These are phyloP conservation scores for Melanerpes formicivorus DNA, from an alignment of 2,113 vertebrate genomes.

Conservation along the genomic window DNA sequence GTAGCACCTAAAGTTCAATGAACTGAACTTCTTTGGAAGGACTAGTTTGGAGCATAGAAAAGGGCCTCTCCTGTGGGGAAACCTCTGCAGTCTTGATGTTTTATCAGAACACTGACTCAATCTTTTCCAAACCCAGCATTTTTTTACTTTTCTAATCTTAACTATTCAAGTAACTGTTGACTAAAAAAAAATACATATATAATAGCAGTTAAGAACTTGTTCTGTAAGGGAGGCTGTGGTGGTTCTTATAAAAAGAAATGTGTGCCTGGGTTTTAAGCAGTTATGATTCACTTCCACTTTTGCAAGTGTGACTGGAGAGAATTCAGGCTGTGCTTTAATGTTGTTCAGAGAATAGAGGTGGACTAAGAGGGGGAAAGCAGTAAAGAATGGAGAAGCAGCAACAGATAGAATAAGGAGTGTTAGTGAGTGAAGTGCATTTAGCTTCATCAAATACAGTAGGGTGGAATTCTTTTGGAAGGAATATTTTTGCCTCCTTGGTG, in stretches of 20 bases:
- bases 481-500: not conserved
- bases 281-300: not conserved
- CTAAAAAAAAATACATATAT: not conserved
- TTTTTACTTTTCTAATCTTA: not conserved
- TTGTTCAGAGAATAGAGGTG: not conserved
- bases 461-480: not conserved
- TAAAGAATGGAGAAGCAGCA: not conserved
- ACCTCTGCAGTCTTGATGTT: not conserved
- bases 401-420: not conserved
- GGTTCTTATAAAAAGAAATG: not conserved
- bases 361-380: not conserved
- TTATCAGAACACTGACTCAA: not conserved
- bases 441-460: not conserved
- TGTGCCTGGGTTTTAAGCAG: not conserved
- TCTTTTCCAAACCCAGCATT: not conserved
- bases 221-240: not conserved
- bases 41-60: not conserved
- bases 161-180: not conserved
- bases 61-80: not conserved
- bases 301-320: not conserved
- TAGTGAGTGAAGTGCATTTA: not conserved
- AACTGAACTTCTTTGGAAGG: not conserved
- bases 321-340: not conserved
- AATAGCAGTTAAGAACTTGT: not conserved
- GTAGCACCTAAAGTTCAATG: not conserved